Evolutionary conservation across 2,797 vertebrate genomes (phyloP).

Genomic region (Ctenosaura bakeri): DNA sequence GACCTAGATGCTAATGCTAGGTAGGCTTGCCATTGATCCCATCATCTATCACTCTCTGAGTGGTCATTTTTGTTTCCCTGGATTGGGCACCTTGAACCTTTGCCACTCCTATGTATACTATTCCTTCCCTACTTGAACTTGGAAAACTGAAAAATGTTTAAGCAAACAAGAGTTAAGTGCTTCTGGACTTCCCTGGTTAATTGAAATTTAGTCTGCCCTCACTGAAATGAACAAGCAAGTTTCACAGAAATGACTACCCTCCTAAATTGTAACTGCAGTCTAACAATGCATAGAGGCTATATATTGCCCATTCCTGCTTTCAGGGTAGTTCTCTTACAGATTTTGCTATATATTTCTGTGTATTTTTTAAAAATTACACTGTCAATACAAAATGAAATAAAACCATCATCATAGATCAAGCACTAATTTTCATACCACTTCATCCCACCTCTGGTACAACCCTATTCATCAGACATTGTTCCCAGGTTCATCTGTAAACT

Average conservation of each 20-base stretch:
- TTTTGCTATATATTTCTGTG: not conserved
- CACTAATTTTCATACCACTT: not conserved
- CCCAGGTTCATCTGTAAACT: not conserved
- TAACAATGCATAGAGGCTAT: too few relatives aligned
- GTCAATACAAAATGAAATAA: not conserved
- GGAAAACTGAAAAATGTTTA: not conserved
- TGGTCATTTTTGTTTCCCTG: too few relatives aligned
- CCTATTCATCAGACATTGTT: not conserved
- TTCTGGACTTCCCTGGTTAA: not conserved
- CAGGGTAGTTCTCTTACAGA: not conserved
- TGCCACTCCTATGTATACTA: not conserved
- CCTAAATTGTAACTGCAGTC: not conserved
- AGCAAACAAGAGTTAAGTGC: slow-evolving; percentile 9
- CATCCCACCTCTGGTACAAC: not conserved
- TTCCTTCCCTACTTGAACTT: not conserved
- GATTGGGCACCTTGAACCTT: too few relatives aligned
- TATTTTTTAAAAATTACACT: not conserved
- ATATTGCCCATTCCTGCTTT: too few relatives aligned
- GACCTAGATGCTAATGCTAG: too few relatives aligned
- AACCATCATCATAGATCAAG: not conserved
- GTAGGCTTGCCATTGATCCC: too few relatives aligned
- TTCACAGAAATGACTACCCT: not conserved
- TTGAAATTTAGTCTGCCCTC: not conserved
- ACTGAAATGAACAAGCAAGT: not conserved
- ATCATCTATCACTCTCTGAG: too few relatives aligned